Conservation (phyloP, 2,888 invertebrate genomes). For the Chaetoderma sp. region DNA sequence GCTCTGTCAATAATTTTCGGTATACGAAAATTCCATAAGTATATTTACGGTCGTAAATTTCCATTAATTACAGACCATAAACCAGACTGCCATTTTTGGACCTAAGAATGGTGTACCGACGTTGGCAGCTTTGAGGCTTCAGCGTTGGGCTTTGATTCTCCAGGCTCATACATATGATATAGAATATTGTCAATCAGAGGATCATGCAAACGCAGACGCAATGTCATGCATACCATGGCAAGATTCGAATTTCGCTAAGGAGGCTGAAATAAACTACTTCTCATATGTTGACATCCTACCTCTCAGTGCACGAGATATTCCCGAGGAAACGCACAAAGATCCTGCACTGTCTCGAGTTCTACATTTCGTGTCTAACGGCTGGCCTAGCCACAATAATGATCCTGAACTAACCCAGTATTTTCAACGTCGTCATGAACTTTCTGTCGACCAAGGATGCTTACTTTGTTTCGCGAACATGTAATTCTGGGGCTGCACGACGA, state of each 20-base stretch:
- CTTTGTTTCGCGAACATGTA: constrained; percentile 25
- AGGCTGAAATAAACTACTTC: constrained; percentile 20
- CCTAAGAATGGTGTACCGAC: constrained; percentile 49
- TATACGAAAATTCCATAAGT: not conserved
- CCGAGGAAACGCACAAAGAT: constrained; percentile 27
- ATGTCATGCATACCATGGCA: constrained; percentile 48
- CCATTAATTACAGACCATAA: constrained; percentile 65
- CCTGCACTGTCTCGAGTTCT: constrained; percentile 11
- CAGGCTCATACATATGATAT: constrained; percentile 61
- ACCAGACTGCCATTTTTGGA: constrained; percentile 65
- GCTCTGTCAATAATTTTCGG: not conserved
- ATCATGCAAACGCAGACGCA: constrained; percentile 58
- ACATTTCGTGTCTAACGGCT: not conserved
- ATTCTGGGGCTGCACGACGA: constrained; percentile 27
- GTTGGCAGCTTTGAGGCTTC: constrained; percentile 49
- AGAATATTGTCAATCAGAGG: constrained; percentile 46
- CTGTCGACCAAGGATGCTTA: constrained; percentile 20
- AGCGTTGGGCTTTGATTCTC: constrained; percentile 50
- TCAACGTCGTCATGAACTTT: constrained; percentile 24
- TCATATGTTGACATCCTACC: constrained; percentile 28
- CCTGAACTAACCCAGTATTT: constrained; percentile 19
- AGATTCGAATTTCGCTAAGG: not conserved
- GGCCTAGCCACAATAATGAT: constrained; percentile 3
- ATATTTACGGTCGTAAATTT: not conserved
- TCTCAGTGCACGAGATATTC: constrained; percentile 24